These are phyloP conservation scores for Drosophila vallismaia DNA, from an alignment of 2,888 invertebrate genomes.

Conservation along the genomic window DNA sequence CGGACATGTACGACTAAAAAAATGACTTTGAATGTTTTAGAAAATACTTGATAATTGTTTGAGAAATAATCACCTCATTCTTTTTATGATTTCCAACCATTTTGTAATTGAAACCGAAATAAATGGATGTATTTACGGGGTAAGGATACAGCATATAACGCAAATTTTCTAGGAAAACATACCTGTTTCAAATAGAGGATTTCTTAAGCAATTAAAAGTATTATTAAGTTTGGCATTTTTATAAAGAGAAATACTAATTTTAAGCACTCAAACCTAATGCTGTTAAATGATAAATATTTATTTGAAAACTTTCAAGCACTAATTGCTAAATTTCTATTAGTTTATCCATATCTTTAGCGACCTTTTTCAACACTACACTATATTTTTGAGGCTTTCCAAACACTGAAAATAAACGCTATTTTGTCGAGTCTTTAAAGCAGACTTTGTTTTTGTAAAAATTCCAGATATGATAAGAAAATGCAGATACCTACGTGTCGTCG, in stretches of 20 bases:
- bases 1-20: slow-evolving; percentile 92
- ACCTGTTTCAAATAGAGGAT: slow-evolving; percentile 26
- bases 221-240: too few relatives aligned
- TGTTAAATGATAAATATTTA: too few relatives aligned
- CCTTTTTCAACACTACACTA: too few relatives aligned
- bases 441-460: neutral
- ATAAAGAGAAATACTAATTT: too few relatives aligned
- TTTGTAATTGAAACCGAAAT: slow-evolving; percentile 95
- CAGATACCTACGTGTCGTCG: slow-evolving; percentile 93
- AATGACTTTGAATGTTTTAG: neutral
- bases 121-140: slow-evolving; percentile 89
- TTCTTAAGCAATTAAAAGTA: too few relatives aligned
- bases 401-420: too few relatives aligned
- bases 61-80: slow-evolving; percentile 79
- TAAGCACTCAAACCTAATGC: too few relatives aligned
- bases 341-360: too few relatives aligned
- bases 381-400: too few relatives aligned
- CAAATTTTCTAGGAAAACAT: slow-evolving; percentile 94
- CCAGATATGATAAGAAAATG: neutral
- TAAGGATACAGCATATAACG: slow-evolving; percentile 92
- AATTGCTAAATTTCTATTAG: too few relatives aligned
- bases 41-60: neutral
- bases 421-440: too few relatives aligned
- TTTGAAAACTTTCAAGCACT: too few relatives aligned
- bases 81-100: slow-evolving; percentile 83